Evolutionary conservation across 2,113 vertebrate genomes (phyloP).

Genomic region (Pimephales promelas): DNA sequence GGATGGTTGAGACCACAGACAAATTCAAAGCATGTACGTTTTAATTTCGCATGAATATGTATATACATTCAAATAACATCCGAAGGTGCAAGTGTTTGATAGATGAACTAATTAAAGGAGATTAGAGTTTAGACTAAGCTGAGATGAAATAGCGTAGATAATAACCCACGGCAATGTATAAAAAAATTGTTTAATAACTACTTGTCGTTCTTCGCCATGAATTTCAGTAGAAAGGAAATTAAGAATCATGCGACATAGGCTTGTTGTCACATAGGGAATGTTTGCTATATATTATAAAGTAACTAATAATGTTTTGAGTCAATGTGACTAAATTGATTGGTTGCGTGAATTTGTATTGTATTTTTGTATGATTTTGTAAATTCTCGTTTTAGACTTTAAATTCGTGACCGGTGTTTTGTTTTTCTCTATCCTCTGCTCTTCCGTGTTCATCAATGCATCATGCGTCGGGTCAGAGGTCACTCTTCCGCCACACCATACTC

Average conservation of each 20-base stretch:
- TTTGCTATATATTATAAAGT: neutral
- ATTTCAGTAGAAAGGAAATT: constrained; percentile 5
- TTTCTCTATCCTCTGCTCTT: too few species aligned
- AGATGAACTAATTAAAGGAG: constrained; percentile 17
- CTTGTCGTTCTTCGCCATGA: neutral
- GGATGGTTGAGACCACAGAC: neutral
- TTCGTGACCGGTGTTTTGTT: too few species aligned
- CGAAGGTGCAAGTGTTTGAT: neutral
- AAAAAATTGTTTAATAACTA: neutral
- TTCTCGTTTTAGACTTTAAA: too few species aligned
- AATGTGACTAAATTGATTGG: too few species aligned
- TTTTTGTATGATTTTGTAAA: too few species aligned
- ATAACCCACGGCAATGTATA: neutral
- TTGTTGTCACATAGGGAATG: neutral
- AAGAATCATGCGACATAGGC: neutral
- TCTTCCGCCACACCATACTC: too few species aligned
- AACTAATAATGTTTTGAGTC: too few species aligned
- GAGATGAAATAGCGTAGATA: neutral
- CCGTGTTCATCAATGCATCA: too few species aligned
- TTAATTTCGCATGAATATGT: neutral
- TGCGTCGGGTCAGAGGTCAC: too few species aligned
- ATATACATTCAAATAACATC: constrained; percentile 15
- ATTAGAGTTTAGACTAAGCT: constrained; percentile 6
- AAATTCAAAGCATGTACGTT: constrained; percentile 2
- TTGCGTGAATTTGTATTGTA: too few species aligned